These are phyloP conservation scores for Noctua comes DNA, from an alignment of 2,888 invertebrate genomes.

Conservation along the genomic window DNA sequence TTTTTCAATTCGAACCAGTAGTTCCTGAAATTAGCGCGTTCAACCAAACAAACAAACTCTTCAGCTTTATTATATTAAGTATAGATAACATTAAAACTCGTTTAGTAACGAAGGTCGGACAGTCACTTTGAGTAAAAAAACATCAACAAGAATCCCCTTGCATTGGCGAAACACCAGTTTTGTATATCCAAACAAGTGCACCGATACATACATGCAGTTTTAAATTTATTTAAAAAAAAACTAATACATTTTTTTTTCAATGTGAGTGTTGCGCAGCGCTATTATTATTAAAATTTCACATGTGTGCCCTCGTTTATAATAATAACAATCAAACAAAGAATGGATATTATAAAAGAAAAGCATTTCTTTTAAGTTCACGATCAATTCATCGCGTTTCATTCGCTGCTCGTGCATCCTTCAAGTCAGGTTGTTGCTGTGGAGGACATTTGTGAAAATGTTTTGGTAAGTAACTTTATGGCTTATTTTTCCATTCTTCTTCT, in stretches of 20 bases:
- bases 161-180: slow-evolving; percentile 1
- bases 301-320: neutral
- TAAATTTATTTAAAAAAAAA: neutral
- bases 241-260: neutral
- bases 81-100: slow-evolving; percentile 20
- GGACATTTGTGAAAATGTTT: slow-evolving; percentile 18
- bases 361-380: neutral
- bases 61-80: too few species aligned
- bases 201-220: neutral
- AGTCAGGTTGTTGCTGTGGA: neutral
- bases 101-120: slow-evolving; percentile 40
- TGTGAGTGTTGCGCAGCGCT: neutral
- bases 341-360: neutral
- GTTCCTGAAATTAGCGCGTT: too few species aligned
- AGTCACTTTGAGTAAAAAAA: slow-evolving; percentile 23
- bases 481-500: neutral
- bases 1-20: too few species aligned
- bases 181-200: neutral
- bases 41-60: too few species aligned
- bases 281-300: neutral
- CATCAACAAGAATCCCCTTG: neutral
- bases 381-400: slow-evolving; percentile 5
- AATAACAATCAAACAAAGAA: slow-evolving; percentile 5
- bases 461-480: slow-evolving; percentile 15
- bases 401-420: neutral